These are phyloP conservation scores for Epizoanthus scotinus DNA, from an alignment of 92 coral and sea anemone genomes.

Conservation along the genomic window DNA sequence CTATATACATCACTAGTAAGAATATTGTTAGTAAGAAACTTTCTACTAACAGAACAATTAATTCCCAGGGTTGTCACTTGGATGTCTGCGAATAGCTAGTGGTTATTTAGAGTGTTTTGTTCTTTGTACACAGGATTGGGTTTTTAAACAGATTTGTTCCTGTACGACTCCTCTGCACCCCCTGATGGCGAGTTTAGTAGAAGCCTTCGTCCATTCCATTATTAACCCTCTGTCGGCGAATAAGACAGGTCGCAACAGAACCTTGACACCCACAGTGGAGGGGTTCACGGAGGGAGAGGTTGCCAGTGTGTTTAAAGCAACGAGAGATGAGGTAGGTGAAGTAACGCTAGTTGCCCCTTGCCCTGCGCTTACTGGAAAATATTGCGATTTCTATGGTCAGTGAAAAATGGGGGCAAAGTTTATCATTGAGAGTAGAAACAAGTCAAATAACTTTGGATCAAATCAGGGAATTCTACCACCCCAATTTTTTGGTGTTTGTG, in stretches of 20 bases:
- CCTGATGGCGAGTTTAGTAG: constrained; percentile 77
- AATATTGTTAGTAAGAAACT: too few relatives aligned
- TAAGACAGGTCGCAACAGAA: constrained; percentile 54
- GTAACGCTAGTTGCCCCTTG: background rate
- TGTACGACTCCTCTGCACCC: constrained; percentile 90
- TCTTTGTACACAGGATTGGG: constrained; percentile 78
- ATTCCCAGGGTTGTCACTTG: too few relatives aligned
- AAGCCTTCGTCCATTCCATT: constrained; percentile 86
- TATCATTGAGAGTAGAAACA: too few relatives aligned
- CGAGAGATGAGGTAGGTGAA: constrained; percentile 30
- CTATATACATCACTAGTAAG: too few relatives aligned
- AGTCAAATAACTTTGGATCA: too few relatives aligned
- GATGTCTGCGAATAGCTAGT: too few relatives aligned
- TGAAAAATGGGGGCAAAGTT: too few relatives aligned
- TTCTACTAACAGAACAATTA: too few relatives aligned
- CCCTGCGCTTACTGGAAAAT: background rate
- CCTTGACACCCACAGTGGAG: constrained; percentile 60
- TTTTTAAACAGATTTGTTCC: constrained; percentile 79
- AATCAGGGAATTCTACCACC: too few relatives aligned
- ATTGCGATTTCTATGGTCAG: too few relatives aligned
- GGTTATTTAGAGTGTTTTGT: background rate
- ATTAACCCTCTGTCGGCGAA: constrained; percentile 76
- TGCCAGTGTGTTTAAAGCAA: constrained; percentile 70
- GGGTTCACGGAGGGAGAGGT: constrained; percentile 92
- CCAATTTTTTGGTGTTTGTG: too few relatives aligned